Evolutionary conservation across 2,888 invertebrate species (phyloP), one percentile per base, ranked within the genome.

Genomic region (Brenthis ino): DNA sequence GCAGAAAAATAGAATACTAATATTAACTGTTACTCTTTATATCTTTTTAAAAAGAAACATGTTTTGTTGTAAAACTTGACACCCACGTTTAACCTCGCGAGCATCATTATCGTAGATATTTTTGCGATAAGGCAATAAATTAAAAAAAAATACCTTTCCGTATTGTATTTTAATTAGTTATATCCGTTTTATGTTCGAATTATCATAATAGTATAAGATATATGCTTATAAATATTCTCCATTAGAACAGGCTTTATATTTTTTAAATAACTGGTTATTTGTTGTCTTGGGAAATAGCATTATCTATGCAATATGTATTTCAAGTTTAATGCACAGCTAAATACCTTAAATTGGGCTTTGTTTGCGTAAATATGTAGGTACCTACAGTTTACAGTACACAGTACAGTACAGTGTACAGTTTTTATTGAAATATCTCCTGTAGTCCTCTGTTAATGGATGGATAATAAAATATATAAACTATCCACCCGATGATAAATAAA

Each of bases 111-210:
- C 28, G 13, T 60, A n/a, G 33, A 50, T 60, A 60, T 60, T 60
- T 60, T 28, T 60, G 33, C 12, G 3, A 50, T 12, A 6, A 60
- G 60, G 60, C 28, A 60, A 16, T 60, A 60, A 60, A 50, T 16
- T 43, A 43, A 43, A 60, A 50, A 48, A 33, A 50, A 50, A 50
- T 28, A 28, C 12, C 33, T 50, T 16, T 50, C 50, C 50, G 50
- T 60, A 50, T 60, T 60, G 28, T 50, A 50, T 33, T 28, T 50
- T 13, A 12, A 20, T 54, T 50, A 12, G 24, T n/a, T 56, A 13
- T n/a, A 50, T 60, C 50, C 50, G 60, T 50, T 60, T 60, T 28
- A 6, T 24, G 14, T 6, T 13, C n/a, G 3, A 55, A 28, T 33
- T 33, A 28, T 6, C 5, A 60, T 28, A 60, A 60, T 43, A 6